Evolutionary conservation across 2,797 vertebrate genomes (phyloP).

Genomic region (Clamator glandarius): DNA sequence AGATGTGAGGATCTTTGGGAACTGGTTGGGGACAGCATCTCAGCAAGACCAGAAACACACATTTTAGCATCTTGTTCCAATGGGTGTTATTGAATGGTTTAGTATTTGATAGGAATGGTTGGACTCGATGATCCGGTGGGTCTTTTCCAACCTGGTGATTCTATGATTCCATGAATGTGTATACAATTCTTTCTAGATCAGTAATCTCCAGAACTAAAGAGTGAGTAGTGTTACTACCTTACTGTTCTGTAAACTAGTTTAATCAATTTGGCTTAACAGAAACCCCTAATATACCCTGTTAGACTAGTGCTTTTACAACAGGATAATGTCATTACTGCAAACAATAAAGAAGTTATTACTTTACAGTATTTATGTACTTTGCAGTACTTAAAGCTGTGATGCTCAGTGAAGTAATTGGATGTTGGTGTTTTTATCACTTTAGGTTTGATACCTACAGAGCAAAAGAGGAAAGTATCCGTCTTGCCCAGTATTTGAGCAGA

Average conservation of each 20-base stretch:
- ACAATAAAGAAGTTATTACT: background rate
- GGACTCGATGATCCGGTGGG: too few species aligned
- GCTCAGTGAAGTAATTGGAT: background rate
- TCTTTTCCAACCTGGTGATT: too few species aligned
- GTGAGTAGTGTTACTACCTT: background rate
- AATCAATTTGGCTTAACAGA: background rate
- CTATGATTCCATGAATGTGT: too few species aligned
- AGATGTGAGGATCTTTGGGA: background rate
- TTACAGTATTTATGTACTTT: background rate
- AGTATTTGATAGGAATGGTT: too few species aligned
- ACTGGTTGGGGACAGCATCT: background rate
- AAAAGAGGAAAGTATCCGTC: constrained; percentile 88
- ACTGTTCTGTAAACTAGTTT: background rate
- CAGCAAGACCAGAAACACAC: background rate
- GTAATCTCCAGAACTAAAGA: background rate
- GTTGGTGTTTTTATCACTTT: background rate
- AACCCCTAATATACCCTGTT: background rate
- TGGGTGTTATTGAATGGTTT: background rate
- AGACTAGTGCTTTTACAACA: background rate
- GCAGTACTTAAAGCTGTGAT: background rate
- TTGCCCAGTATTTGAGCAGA: constrained; percentile 85
- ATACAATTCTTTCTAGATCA: background rate
- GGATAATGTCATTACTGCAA: background rate
- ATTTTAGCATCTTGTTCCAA: background rate
- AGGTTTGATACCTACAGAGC: constrained; percentile 96